Evolutionary conservation across 1,140 invertebrate species (phyloP).

Genomic region (Pristionchus pacificus): DNA sequence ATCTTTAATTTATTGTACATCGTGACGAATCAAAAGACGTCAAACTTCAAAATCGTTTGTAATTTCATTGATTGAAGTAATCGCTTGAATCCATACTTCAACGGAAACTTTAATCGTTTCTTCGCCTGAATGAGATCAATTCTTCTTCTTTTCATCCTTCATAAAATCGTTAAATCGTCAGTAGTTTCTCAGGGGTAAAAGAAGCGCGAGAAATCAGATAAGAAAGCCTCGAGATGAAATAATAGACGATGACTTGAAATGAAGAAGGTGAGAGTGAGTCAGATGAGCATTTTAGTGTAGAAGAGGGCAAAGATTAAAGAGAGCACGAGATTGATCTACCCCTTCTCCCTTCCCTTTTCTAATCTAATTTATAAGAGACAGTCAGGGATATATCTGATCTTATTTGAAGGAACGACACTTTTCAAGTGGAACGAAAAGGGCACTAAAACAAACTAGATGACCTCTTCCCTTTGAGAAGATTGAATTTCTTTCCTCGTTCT

Average conservation of each 20-base stretch:
- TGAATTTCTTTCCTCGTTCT: background rate
- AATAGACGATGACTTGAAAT: background rate
- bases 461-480: background rate
- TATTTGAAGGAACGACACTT: too few relatives aligned
- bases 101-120: constrained; percentile 53
- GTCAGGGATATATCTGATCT: too few relatives aligned
- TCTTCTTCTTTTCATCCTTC: background rate
- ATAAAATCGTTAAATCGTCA: too few relatives aligned
- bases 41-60: constrained; percentile 57
- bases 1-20: constrained; percentile 58
- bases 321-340: background rate
- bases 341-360: background rate
- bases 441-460: background rate
- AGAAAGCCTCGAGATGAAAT: background rate
- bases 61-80: constrained; percentile 53
- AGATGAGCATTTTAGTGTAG: background rate
- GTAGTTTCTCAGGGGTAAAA: too few relatives aligned
- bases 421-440: background rate
- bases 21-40: background rate
- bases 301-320: too few relatives aligned
- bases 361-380: background rate
- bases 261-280: background rate
- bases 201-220: background rate
- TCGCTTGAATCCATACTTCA: constrained; percentile 57
- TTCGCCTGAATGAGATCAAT: constrained; percentile 38